phyloP scores from a whole-genome alignment of 2,113 vertebrate genomes.

The Tretioscincus oriximinensis region DNA sequence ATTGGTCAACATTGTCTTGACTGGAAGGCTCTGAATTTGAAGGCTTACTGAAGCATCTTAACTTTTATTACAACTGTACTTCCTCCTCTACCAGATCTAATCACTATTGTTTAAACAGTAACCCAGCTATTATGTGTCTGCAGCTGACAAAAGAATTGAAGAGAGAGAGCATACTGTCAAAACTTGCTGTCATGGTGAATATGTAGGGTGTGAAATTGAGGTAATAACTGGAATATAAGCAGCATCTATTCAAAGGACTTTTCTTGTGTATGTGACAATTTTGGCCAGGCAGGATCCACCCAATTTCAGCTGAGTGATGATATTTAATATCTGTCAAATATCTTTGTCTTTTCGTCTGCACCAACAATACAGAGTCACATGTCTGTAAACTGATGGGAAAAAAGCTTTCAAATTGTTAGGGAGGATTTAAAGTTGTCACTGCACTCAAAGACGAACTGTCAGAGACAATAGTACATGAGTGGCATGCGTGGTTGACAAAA shows the following conservation, averaged over 20 bases:
- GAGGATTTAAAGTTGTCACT: slow-evolving; percentile 44
- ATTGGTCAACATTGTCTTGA: slow-evolving; percentile 39
- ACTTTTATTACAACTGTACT: slow-evolving; percentile 60
- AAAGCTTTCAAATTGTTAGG: slow-evolving; percentile 52
- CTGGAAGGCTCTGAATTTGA: slow-evolving; percentile 33
- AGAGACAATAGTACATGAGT: slow-evolving; percentile 34
- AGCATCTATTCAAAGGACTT: slow-evolving; percentile 56
- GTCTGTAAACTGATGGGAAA: slow-evolving; percentile 26
- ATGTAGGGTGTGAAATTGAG: slow-evolving; percentile 59
- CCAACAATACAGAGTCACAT: slow-evolving; percentile 15
- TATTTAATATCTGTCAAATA: slow-evolving; percentile 51
- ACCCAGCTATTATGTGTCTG: slow-evolving; percentile 50
- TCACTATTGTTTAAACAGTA: slow-evolving; percentile 67
- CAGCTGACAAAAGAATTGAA: slow-evolving; percentile 58
- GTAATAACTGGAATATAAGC: slow-evolving; percentile 63
- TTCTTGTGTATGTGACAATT: slow-evolving; percentile 29
- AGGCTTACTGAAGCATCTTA: slow-evolving; percentile 60
- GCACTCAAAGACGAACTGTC: slow-evolving; percentile 27
- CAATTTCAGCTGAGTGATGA: slow-evolving; percentile 45
- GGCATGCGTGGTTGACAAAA: slow-evolving; percentile 21
- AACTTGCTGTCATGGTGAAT: slow-evolving; percentile 58
- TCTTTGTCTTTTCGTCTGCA: slow-evolving; percentile 48
- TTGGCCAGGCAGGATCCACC: slow-evolving; percentile 45
- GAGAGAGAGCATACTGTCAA: slow-evolving; percentile 59
- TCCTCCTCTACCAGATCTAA: slow-evolving; percentile 55